Conservation (phyloP, 2,113 vertebrate species). For the Sula dactylatra region DNA sequence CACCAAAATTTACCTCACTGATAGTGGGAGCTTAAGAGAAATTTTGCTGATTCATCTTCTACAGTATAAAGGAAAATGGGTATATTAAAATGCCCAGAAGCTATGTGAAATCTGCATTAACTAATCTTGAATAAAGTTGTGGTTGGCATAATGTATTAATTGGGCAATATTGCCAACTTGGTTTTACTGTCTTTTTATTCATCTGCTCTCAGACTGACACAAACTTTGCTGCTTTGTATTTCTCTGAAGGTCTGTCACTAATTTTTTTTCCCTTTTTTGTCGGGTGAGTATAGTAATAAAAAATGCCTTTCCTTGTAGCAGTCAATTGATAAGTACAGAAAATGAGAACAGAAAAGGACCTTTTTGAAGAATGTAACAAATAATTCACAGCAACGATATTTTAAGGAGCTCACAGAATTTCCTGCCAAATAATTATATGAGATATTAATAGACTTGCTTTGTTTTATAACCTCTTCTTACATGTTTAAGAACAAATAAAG, state of each 20-base stretch:
- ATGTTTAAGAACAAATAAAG: slow-evolving; percentile 9
- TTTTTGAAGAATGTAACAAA: slow-evolving; percentile 41
- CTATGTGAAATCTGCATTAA: neutral
- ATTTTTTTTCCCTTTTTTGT: neutral
- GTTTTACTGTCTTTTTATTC: slow-evolving; percentile 27
- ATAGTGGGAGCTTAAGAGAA: neutral
- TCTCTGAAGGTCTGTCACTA: neutral
- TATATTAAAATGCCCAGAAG: neutral
- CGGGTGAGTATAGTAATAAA: neutral
- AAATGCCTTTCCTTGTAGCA: neutral
- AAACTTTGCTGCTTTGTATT: slow-evolving; percentile 10
- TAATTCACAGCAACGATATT: slow-evolving; percentile 11
- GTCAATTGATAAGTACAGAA: slow-evolving; percentile 30
- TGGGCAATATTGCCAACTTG: neutral
- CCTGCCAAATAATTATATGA: neutral
- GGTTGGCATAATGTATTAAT: neutral
- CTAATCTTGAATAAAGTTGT: neutral
- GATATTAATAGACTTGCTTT: neutral
- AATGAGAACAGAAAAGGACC: slow-evolving; percentile 21
- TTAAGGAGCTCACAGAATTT: slow-evolving; percentile 10
- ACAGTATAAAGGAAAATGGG: neutral
- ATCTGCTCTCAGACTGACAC: slow-evolving; percentile 5
- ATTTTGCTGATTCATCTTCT: neutral
- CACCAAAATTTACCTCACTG: neutral
- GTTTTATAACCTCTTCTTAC: neutral